Conservation (phyloP, 2,888 invertebrate genomes). For the Dichetophora obliterata region DNA sequence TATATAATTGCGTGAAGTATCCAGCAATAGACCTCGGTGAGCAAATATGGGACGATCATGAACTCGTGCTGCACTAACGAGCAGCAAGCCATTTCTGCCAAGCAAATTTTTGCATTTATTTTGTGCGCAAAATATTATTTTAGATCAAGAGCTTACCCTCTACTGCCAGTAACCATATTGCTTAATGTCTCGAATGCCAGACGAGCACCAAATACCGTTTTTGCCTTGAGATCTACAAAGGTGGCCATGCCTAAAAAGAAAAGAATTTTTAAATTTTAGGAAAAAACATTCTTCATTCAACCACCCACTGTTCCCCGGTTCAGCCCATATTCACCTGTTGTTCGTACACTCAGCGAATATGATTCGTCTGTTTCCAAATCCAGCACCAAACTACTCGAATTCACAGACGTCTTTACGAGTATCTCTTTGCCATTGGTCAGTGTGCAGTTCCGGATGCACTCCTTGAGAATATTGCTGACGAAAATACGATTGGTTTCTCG, state of each 20-base stretch:
- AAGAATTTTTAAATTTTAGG: neutral
- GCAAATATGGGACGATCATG: conserved; percentile 84
- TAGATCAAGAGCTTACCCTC: conserved; percentile 46
- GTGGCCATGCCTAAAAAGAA: conserved; percentile 69
- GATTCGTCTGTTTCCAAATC: conserved; percentile 80
- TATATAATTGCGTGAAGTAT: conserved; percentile 90
- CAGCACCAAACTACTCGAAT: conserved; percentile 71
- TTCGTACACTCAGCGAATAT: conserved; percentile 75
- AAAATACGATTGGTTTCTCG: conserved; percentile 73
- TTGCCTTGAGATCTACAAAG: conserved; percentile 73
- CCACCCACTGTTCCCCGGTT: neutral
- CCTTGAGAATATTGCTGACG: conserved; percentile 73
- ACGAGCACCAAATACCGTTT: conserved; percentile 80
- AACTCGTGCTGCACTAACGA: conserved; percentile 76
- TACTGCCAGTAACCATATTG: conserved; percentile 74
- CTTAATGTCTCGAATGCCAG: conserved; percentile 83
- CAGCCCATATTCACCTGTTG: conserved; percentile 70
- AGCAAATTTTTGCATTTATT: no score
- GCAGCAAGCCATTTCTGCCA: conserved; percentile 73
- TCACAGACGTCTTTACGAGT: conserved; percentile 73
- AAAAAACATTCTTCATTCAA: neutral
- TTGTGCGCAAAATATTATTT: conserved; percentile 47
- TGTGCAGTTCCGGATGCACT: conserved; percentile 73
- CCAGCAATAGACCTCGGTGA: conserved; percentile 89
- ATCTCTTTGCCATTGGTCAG: conserved; percentile 72